These are phyloP conservation scores for Rhinolophus sinicus DNA, from an alignment of 2,113 vertebrate species.

Conservation along the genomic window DNA sequence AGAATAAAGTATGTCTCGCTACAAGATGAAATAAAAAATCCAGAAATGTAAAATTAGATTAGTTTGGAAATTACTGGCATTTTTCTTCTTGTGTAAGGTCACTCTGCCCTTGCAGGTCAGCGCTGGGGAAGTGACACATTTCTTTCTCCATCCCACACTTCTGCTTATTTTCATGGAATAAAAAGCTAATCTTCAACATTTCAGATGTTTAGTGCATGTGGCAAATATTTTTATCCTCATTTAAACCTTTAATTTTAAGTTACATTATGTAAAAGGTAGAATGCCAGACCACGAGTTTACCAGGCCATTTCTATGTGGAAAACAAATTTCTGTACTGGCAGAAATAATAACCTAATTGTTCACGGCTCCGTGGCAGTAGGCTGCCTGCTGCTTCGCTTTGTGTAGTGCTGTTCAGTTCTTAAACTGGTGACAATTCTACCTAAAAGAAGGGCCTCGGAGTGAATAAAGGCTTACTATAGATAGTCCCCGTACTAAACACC, in stretches of 20 bases:
- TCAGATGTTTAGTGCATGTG: not conserved
- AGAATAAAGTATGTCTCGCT: constrained; percentile 50
- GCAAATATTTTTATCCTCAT: constrained; percentile 60
- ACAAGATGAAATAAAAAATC: constrained; percentile 57
- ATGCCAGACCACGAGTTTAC: constrained; percentile 4
- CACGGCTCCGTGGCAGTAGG: not conserved
- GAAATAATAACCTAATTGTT: constrained; percentile 54
- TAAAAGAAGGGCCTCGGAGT: not conserved
- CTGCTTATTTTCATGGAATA: constrained; percentile 60
- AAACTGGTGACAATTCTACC: not conserved
- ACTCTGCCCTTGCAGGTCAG: constrained; percentile 66
- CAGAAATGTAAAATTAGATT: constrained; percentile 76
- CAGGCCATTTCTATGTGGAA: not conserved
- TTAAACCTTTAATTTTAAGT: constrained; percentile 55
- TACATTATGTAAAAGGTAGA: constrained; percentile 2
- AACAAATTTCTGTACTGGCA: constrained; percentile 33
- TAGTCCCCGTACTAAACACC: not conserved
- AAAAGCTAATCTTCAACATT: constrained; percentile 30
- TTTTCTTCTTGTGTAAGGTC: constrained; percentile 72
- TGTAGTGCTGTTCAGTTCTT: not conserved
- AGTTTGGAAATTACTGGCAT: constrained; percentile 64
- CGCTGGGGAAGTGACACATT: constrained; percentile 69
- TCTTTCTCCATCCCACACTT: constrained; percentile 60
- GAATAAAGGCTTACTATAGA: not conserved
- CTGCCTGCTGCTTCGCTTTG: not conserved